phyloP scores from a whole-genome alignment of 2,888 invertebrate species.

The Drosophila antonietae region DNA sequence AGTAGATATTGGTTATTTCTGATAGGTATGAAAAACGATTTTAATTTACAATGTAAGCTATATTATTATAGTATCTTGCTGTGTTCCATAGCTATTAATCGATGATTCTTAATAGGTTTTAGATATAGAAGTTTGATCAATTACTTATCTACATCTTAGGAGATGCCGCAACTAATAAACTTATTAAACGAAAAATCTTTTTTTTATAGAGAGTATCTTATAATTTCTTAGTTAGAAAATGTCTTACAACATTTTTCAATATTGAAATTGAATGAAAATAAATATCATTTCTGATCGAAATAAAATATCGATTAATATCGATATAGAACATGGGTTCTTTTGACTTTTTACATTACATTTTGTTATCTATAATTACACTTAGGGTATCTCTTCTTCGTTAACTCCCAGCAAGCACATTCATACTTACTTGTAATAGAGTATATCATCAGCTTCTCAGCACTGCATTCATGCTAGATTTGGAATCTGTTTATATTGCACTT shows the following conservation, averaged over 20 bases:
- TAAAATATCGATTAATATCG: not conserved
- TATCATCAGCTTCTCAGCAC: not conserved
- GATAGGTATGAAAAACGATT: not conserved
- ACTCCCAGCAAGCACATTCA: not conserved
- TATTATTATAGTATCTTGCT: too few relatives aligned
- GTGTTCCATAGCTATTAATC: too few relatives aligned
- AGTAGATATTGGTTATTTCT: too few relatives aligned
- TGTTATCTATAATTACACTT: too few relatives aligned
- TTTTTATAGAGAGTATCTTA: not conserved
- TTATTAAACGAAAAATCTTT: too few relatives aligned
- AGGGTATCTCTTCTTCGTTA: not conserved
- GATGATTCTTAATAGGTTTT: too few relatives aligned
- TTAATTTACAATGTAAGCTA: not conserved
- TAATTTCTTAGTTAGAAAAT: not conserved
- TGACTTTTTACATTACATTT: too few relatives aligned
- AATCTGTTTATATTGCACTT: constrained; percentile 19
- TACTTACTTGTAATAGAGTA: not conserved
- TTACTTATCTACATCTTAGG: not conserved
- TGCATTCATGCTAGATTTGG: constrained; percentile 9
- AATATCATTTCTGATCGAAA: too few relatives aligned
- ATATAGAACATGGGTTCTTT: not conserved
- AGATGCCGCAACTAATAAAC: too few relatives aligned
- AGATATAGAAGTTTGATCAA: not conserved
- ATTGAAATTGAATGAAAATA: not conserved
- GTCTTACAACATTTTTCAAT: not conserved